phyloP scores from a whole-genome alignment of 2,888 invertebrate genomes.

The Strigamia transsilvanica region DNA sequence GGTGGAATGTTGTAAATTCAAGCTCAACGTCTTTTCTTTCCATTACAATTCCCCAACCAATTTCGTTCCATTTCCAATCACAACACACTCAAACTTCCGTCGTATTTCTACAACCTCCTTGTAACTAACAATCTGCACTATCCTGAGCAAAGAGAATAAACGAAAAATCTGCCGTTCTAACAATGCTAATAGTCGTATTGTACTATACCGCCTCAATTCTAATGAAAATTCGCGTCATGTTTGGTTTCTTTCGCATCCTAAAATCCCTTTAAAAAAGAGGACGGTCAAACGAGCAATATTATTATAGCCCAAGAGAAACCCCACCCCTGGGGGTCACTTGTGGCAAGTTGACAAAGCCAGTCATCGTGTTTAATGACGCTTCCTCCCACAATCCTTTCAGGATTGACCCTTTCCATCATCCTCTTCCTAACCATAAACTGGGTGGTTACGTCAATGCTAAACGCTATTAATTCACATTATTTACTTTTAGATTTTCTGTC shows the following conservation, averaged over 20 bases:
- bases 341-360: conserved; percentile 45
- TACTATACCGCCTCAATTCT: too few species aligned
- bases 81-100: neutral
- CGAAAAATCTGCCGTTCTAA: neutral
- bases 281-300: neutral
- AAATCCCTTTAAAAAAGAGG: neutral
- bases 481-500: too few species aligned
- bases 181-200: too few species aligned
- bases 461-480: too few species aligned
- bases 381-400: conserved; percentile 26
- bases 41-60: conserved; percentile 8
- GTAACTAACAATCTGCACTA: conserved; percentile 35
- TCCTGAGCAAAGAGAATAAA: neutral
- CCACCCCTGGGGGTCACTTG: conserved; percentile 46
- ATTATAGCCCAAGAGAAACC: conserved; percentile 16
- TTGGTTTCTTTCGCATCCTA: neutral
- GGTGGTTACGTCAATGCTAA: too few species aligned
- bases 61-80: conserved; percentile 40
- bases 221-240: neutral
- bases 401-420: conserved; percentile 33
- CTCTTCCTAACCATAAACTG: neutral
- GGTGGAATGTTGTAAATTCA: conserved; percentile 6
- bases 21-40: conserved; percentile 4
- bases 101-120: neutral
- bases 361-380: conserved; percentile 41